Base-by-base conservation (phyloP, 2,113 vertebrate species). In the Pao palembangensis region DNA sequence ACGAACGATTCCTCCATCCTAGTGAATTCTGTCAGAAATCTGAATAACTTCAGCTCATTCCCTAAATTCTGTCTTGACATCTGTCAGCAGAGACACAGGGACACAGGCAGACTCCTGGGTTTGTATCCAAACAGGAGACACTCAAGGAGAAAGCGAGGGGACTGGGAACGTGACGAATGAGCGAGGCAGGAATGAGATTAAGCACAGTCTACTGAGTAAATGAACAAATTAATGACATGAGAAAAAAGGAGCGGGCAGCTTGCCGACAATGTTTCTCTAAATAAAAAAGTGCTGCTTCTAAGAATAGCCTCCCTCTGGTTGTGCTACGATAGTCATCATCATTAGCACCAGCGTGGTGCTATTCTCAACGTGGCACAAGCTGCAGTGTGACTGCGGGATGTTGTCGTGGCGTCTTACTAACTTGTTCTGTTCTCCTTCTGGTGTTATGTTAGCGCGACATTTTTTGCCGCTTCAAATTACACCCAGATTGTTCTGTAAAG, bases 191-290 rank as follows among this genome's bases (percentile, higher is more conserved):
- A 69, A 69, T 46, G 44, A 78, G 78, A 83, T 84, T 82, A 83
- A 69, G 73, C 82, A 75, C 34, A 61, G 75, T 75, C 58, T 25
- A 41, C 61, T 64, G 74, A 82, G 84, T 81, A 79, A 85, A 87
- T 76, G 43, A 82, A 75, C 71, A 78, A 76, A 82, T 82, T 80
- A 85, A 87, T 85, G 78, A 85, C 71, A 82, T 69, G 82, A 79
- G 70, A 55, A 69, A 70, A 71, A 80, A 71, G 63, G 72, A 73
- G 64, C 56, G 63, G 66, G 69, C 31, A 20, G 62, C 61, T 50
- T 28, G 25, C 73, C 21, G 31, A 38, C 34, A 38, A 38, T 38
- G 34, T 38, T 38, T 12, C 57, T 66, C 81, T 55, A 65, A 73
- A 77, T 31, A 44, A 56, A 16, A 81, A 79, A 70, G 66, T 56